A percentile compares a stretch with the other conserved stretches of the same genome.
Conservation (phyloP, 2,797 vertebrate species). For the Gouania willdenowi region DNA sequence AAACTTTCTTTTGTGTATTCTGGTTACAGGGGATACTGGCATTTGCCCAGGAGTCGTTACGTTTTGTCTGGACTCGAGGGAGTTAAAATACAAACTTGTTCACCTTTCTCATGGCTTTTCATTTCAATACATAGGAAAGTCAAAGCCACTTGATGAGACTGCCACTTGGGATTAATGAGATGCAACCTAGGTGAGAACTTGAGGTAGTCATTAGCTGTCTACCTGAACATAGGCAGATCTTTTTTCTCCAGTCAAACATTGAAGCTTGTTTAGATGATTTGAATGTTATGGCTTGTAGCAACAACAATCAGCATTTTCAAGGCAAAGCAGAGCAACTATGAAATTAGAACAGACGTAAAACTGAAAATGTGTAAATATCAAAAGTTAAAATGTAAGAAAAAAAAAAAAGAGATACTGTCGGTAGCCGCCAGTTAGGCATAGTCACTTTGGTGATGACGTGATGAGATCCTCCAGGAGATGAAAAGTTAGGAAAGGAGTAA, state of each 20-base stretch:
- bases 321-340: slow-evolving; percentile 64
- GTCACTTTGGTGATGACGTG: slow-evolving; percentile 71
- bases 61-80: slow-evolving; percentile 40
- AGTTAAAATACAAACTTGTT: slow-evolving; percentile 50
- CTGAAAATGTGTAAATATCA: slow-evolving; percentile 65
- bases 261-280: slow-evolving; percentile 53
- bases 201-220: slow-evolving; percentile 74
- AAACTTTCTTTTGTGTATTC: slow-evolving; percentile 46
- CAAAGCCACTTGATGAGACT: slow-evolving; percentile 24
- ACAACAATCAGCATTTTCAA: slow-evolving; percentile 61
- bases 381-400: slow-evolving; percentile 64
- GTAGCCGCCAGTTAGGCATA: slow-evolving; percentile 58
- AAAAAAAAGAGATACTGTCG: slow-evolving; percentile 48
- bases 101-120: slow-evolving; percentile 36
- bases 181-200: slow-evolving; percentile 66
- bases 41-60: slow-evolving; percentile 36
- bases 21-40: slow-evolving; percentile 48
- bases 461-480: slow-evolving; percentile 58
- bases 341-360: slow-evolving; percentile 60
- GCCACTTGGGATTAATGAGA: slow-evolving; percentile 55
- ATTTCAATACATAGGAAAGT: slow-evolving; percentile 35
- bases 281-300: slow-evolving; percentile 61
- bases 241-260: slow-evolving; percentile 71
- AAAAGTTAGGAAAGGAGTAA: slow-evolving; percentile 44
- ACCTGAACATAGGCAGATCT: slow-evolving; percentile 65